phyloP scores from a whole-genome alignment of 2,888 invertebrate genomes.

The Brachyptera risi region DNA sequence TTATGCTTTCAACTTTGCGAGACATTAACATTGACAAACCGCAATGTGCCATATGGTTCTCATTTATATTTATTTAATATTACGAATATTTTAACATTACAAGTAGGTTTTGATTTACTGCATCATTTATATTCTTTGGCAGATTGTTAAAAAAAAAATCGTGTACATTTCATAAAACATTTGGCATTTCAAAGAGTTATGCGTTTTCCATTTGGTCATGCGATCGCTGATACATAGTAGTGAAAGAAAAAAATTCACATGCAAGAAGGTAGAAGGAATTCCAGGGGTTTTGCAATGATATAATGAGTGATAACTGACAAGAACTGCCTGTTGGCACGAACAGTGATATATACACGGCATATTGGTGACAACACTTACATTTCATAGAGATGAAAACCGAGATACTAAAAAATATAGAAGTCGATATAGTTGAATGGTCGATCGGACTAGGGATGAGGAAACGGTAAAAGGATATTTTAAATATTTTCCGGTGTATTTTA shows the following conservation, averaged over 20 bases:
- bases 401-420: too few species aligned
- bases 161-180: not conserved
- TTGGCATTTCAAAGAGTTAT: not conserved
- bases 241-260: not conserved
- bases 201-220: not conserved
- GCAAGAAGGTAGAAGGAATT: not conserved
- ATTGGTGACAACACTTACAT: too few species aligned
- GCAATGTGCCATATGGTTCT: too few species aligned
- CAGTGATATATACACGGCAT: not conserved
- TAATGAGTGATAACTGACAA: slow-evolving; percentile 14
- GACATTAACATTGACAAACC: slow-evolving; percentile 6
- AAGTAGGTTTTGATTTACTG: slow-evolving; percentile 11
- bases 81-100: slow-evolving; percentile 5
- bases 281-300: slow-evolving; percentile 2
- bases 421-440: too few species aligned
- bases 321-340: slow-evolving; percentile 8
- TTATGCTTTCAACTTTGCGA: too few species aligned
- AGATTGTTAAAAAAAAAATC: not conserved
- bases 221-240: not conserved
- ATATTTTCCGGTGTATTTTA: too few species aligned
- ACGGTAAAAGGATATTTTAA: too few species aligned
- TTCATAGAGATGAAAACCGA: too few species aligned
- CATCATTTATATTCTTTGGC: slow-evolving; percentile 19
- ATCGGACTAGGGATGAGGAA: too few species aligned
- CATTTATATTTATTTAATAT: not conserved